Conservation (phyloP, 2,888 invertebrate genomes). For the Tolmerus cingulatus region DNA sequence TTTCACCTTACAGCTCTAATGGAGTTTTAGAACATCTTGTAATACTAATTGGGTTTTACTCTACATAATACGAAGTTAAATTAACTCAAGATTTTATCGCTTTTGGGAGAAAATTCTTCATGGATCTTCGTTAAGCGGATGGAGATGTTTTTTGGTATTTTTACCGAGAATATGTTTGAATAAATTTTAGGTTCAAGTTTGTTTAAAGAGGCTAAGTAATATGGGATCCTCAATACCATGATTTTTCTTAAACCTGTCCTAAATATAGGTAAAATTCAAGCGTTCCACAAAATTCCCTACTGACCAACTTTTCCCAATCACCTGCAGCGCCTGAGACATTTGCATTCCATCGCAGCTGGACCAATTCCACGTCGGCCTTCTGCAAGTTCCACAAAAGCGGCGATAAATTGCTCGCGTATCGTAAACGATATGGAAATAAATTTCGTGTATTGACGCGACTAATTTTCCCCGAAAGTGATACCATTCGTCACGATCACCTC, state of each 20-base stretch:
- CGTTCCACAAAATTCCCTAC: neutral
- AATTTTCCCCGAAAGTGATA: slow-evolving; percentile 29
- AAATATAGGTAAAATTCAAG: neutral
- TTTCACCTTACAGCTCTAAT: neutral
- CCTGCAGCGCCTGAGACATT: neutral
- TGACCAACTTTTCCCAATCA: neutral
- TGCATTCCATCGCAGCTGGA: neutral
- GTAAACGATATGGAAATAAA: slow-evolving; percentile 7
- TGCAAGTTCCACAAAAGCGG: neutral
- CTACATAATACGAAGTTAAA: too few relatives aligned
- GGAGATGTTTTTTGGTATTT: too few relatives aligned
- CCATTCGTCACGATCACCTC: slow-evolving; percentile 38
- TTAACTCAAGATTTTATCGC: too few relatives aligned
- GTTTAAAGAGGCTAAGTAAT: neutral
- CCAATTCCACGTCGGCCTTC: neutral
- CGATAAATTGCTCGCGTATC: neutral
- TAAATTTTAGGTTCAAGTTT: neutral
- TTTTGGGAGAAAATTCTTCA: too few relatives aligned
- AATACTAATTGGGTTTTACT: neutral
- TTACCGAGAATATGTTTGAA: too few relatives aligned
- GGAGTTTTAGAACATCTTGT: neutral
- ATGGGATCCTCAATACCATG: neutral
- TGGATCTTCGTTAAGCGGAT: too few relatives aligned
- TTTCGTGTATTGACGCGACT: slow-evolving; percentile 17
- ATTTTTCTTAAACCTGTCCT: neutral